These are phyloP conservation scores for Ctenopoma multispine DNA, from an alignment of 2,797 vertebrate species.

Conservation along the genomic window DNA sequence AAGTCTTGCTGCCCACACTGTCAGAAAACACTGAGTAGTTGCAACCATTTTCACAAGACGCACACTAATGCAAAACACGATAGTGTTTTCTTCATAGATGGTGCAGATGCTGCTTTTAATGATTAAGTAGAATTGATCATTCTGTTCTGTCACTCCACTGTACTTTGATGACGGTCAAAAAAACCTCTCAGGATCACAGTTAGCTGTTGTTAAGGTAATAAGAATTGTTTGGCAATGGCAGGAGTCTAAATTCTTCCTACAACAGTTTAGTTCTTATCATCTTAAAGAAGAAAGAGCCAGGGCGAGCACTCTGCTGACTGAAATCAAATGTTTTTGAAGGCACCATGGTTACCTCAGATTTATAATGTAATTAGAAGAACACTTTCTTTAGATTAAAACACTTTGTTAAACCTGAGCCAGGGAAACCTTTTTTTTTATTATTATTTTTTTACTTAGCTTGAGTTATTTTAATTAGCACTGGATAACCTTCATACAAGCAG, in stretches of 20 bases:
- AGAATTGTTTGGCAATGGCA: neutral
- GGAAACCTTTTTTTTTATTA: conserved; percentile 30
- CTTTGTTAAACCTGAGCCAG: conserved; percentile 34
- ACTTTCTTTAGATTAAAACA: conserved; percentile 44
- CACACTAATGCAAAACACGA: conserved; percentile 1
- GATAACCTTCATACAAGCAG: conserved; percentile 51
- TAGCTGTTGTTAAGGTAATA: conserved; percentile 14
- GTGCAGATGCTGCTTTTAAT: no score
- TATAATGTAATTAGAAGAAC: conserved; percentile 44
- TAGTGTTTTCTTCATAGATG: neutral
- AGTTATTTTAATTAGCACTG: conserved; percentile 56
- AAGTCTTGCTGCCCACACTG: conserved; percentile 6
- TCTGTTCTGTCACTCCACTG: neutral
- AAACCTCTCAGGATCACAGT: neutral
- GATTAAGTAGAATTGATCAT: neutral
- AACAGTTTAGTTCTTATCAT: conserved; percentile 1
- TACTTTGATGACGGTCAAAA: neutral
- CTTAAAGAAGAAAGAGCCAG: neutral
- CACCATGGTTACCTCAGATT: conserved; percentile 28
- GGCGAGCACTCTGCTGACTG: conserved; percentile 20
- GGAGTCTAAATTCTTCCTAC: no score
- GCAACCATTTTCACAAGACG: neutral
- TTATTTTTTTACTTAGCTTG: neutral
- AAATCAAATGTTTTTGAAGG: conserved; percentile 27
- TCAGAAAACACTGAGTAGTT: neutral